Evolutionary conservation across 2,888 invertebrate genomes (phyloP).

Genomic region (Tachina fera): DNA sequence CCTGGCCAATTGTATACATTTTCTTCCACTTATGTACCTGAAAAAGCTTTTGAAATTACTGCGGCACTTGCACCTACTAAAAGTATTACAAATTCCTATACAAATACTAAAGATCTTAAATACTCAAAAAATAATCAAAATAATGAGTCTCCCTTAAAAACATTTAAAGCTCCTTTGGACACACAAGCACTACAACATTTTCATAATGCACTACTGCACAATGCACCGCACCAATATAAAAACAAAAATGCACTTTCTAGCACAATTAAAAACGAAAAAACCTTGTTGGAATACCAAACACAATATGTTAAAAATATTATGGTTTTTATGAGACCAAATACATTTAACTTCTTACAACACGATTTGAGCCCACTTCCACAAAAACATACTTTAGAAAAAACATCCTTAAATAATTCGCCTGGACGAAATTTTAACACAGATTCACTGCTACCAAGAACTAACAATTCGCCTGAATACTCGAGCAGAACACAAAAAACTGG

Average conservation of each 20-base stretch:
- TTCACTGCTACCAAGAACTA: neutral
- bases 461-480: neutral
- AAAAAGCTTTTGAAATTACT: neutral
- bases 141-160: neutral
- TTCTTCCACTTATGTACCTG: neutral
- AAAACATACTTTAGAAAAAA: constrained; percentile 44
- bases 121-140: neutral
- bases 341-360: neutral
- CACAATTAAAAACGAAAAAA: neutral
- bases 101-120: neutral
- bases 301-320: neutral
- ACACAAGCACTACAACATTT: neutral
- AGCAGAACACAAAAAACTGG: neutral
- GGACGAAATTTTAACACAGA: neutral
- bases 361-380: neutral
- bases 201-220: neutral
- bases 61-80: neutral
- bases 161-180: neutral
- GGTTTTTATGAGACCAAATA: constrained; percentile 10
- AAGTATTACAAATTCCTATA: neutral
- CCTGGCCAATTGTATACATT: neutral
- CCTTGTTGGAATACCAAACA: neutral
- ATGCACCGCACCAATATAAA: neutral
- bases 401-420: neutral
- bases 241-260: neutral